A percentile compares a stretch with the other conserved stretches of the same genome.
Evolutionary conservation across 2,113 vertebrate species (phyloP).

Genomic region (Miniopterus natalensis): DNA sequence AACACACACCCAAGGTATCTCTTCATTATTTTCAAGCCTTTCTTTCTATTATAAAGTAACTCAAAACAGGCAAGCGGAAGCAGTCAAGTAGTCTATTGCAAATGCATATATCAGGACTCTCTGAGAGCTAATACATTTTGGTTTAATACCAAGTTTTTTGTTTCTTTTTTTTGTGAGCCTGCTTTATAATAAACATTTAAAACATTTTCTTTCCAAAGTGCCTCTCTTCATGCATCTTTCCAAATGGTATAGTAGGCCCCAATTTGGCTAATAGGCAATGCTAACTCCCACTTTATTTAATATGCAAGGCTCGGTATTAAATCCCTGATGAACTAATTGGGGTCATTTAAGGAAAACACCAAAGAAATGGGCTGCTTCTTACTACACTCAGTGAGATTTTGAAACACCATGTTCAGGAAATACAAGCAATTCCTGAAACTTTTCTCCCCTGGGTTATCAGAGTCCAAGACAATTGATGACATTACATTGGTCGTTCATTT

Average conservation of each 20-base stretch:
- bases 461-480: constrained; percentile 92
- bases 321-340: neutral
- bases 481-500: constrained; percentile 91
- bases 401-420: constrained; percentile 71
- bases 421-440: constrained; percentile 81
- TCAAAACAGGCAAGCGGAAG: neutral
- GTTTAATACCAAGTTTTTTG: neutral
- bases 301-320: neutral
- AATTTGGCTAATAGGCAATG: neutral
- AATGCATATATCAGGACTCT: neutral
- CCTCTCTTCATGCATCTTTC: neutral
- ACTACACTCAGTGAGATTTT: constrained; percentile 54
- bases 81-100: neutral
- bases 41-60: neutral
- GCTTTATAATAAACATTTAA: constrained; percentile 20
- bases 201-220: neutral
- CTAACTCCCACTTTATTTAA: neutral
- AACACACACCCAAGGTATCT: neutral
- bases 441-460: constrained; percentile 83
- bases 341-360: constrained; percentile 55
- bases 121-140: constrained; percentile 17
- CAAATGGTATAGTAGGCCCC: neutral
- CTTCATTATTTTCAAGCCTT: neutral
- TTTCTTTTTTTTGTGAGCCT: neutral
- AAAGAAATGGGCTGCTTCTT: constrained; percentile 63